phyloP scores from a whole-genome alignment of 2,797 vertebrate species.

The Aphelocoma californica region DNA sequence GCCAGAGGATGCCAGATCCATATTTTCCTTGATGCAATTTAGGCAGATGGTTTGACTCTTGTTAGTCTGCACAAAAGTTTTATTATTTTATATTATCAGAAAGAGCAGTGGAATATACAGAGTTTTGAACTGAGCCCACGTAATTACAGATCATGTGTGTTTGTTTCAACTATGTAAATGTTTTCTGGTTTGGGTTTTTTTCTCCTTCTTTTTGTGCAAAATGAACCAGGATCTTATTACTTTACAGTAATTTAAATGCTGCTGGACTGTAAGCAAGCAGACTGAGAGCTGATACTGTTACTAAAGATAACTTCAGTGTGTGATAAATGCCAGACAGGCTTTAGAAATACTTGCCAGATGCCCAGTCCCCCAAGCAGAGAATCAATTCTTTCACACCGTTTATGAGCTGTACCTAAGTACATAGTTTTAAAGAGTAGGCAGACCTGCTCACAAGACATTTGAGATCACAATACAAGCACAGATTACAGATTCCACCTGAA shows the following conservation, averaged over 20 bases:
- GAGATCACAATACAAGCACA: neutral
- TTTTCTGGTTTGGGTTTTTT: neutral
- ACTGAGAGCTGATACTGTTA: neutral
- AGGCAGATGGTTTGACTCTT: neutral
- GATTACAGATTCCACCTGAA: neutral
- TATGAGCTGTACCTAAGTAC: neutral
- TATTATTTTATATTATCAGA: neutral
- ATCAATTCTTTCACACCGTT: neutral
- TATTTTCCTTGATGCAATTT: neutral
- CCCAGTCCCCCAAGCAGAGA: neutral
- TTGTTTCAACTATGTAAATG: neutral
- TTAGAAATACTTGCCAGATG: neutral
- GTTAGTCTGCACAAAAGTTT: neutral
- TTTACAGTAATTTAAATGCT: neutral
- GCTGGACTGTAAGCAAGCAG: slow-evolving; percentile 5
- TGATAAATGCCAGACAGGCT: neutral
- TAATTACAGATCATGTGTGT: neutral
- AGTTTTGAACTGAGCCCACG: neutral
- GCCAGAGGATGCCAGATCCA: neutral
- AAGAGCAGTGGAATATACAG: neutral
- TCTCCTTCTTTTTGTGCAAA: neutral
- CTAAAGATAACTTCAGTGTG: neutral
- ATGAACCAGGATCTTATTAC: neutral
- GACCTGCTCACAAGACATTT: neutral
- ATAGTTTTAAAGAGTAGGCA: neutral